phyloP scores from a whole-genome alignment of 2,888 invertebrate species.

The Arctia plantaginis region DNA sequence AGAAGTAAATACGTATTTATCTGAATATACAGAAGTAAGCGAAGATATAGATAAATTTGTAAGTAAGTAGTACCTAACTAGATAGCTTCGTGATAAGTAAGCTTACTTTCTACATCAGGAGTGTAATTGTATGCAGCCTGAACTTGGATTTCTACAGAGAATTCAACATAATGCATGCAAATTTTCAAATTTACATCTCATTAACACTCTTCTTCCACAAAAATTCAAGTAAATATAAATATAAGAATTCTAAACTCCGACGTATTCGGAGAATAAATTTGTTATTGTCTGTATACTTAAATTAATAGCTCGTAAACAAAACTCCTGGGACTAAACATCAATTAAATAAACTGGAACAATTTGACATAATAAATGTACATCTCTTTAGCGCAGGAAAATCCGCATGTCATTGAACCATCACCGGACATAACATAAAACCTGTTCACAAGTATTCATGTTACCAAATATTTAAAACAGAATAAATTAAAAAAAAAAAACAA shows the following conservation, averaged over 20 bases:
- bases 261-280: background rate
- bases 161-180: background rate
- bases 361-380: background rate
- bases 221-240: background rate
- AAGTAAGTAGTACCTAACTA: background rate
- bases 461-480: background rate
- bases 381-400: background rate
- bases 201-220: background rate
- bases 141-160: background rate
- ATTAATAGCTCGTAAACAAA: background rate
- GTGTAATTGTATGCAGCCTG: background rate
- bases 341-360: background rate
- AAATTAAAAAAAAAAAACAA: background rate
- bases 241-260: background rate
- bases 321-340: background rate
- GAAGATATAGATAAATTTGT: background rate
- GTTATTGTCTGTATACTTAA: background rate
- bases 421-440: background rate
- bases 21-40: background rate
- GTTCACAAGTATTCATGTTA: background rate
- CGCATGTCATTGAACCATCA: background rate
- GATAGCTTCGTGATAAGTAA: background rate
- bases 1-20: no score
- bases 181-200: background rate
- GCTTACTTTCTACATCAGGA: background rate